Conservation (phyloP, 2,888 invertebrate genomes). For the Villa cingulata region DNA sequence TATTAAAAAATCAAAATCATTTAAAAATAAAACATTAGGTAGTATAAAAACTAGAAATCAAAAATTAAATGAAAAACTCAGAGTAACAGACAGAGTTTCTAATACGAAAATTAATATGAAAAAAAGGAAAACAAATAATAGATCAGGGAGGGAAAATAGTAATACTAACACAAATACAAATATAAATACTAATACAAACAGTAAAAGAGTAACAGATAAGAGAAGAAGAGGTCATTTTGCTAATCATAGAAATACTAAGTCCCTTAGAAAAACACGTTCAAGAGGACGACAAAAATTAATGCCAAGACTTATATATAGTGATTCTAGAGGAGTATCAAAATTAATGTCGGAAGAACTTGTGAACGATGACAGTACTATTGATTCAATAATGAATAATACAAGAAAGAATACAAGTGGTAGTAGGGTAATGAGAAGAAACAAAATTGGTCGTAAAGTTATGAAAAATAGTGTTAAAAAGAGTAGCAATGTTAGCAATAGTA, state of each 20-base stretch:
- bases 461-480: no score
- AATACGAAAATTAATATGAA: no score
- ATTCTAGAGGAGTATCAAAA: background rate
- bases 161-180: background rate
- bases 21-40: conserved; percentile 4
- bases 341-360: background rate
- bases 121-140: no score
- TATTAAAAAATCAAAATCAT: conserved; percentile 36
- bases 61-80: background rate
- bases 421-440: background rate
- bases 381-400: conserved; percentile 1
- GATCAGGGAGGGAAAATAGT: no score
- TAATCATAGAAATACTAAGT: no score
- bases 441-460: background rate
- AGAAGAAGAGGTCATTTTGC: no score
- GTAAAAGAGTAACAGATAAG: conserved; percentile 3
- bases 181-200: background rate
- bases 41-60: background rate
- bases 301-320: conserved; percentile 3
- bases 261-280: conserved; percentile 6
- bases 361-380: background rate
- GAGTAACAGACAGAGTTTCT: background rate
- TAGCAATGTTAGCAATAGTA: background rate
- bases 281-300: conserved; percentile 2
- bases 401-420: background rate